phyloP scores from a whole-genome alignment of 2,888 invertebrate genomes.

The Idaea dimidiata region DNA sequence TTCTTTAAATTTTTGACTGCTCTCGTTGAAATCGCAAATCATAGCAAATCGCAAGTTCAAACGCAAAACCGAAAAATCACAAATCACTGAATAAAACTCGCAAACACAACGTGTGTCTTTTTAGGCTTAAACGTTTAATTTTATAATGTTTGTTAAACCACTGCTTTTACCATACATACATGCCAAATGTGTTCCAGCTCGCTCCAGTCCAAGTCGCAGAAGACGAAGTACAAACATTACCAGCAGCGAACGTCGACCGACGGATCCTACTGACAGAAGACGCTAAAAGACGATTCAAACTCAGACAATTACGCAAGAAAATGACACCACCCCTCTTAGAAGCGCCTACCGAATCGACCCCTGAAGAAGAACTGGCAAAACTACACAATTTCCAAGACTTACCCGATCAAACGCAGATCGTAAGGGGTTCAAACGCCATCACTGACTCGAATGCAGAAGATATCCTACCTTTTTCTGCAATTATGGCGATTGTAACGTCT shows the following conservation, averaged over 20 bases:
- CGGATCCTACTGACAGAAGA: slow-evolving; percentile 63
- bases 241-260: slow-evolving; percentile 55
- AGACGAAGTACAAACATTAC: slow-evolving; percentile 56
- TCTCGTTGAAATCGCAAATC: no score
- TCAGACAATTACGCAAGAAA: slow-evolving; percentile 62
- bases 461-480: slow-evolving; percentile 77
- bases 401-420: slow-evolving; percentile 82
- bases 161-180: background rate
- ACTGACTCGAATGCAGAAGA: slow-evolving; percentile 46
- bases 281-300: slow-evolving; percentile 56
- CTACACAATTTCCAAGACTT: slow-evolving; percentile 80
- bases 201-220: slow-evolving; percentile 48
- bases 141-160: no score
- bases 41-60: no score
- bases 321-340: slow-evolving; percentile 61
- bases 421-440: slow-evolving; percentile 75
- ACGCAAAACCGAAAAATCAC: no score
- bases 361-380: slow-evolving; percentile 76
- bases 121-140: no score
- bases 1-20: no score
- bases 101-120: no score
- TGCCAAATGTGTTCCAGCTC: slow-evolving; percentile 36
- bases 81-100: no score
- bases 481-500: slow-evolving; percentile 82
- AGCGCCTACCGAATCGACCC: slow-evolving; percentile 38